Base-by-base conservation (phyloP, 2,797 vertebrate genomes). In the Leuciscus waleckii region DNA sequence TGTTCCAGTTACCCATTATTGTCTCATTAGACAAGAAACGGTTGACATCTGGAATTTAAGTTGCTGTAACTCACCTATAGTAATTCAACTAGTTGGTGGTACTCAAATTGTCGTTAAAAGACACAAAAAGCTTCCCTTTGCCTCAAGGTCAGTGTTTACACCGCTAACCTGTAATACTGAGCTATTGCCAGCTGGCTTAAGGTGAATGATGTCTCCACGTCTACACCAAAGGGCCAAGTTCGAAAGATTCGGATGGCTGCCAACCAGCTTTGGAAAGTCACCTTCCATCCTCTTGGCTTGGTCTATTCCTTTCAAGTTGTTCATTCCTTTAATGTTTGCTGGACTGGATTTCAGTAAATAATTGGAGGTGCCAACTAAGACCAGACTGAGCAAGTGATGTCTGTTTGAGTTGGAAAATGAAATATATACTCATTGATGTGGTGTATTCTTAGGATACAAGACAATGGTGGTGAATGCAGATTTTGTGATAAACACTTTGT, bases 141-240 rank as follows among this genome's bases (percentile, higher is more conserved):
- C 89, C 70, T 39, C 7, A 29, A 89, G 93, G 91, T 94, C 92
- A 92, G 89, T 92, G 91, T 93, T 87, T 88, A 90, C 84, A 76
- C 91, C 51, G 78, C 89, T 90, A 87, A 90, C 88, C 89, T 92
- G 88, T 91, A 92, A 91, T 87, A 87, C 87, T 88, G 89, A 78
- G 83, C 79, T 46, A 7, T 74, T 86, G 85, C 84, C 90, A 90
- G 90, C 91, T 91, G 89, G 89, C 84, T 73, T 32, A 51, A 81
- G 87, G 79, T 90, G 79, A 91, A 86, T 70, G 84, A 54, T 51
- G 4, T 61, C 88, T 86, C 81, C 63, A 73, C 35, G 84, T 43
- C 85, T 85, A 21, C 85, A 41, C 71, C 91, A 89, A 92, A 90
- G 87, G 84, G 87, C 83, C 69, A 43, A 8, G 87, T 89, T 39